These are phyloP conservation scores for Zosterops hypoxanthus DNA, from an alignment of 2,113 vertebrate species.

Conservation along the genomic window DNA sequence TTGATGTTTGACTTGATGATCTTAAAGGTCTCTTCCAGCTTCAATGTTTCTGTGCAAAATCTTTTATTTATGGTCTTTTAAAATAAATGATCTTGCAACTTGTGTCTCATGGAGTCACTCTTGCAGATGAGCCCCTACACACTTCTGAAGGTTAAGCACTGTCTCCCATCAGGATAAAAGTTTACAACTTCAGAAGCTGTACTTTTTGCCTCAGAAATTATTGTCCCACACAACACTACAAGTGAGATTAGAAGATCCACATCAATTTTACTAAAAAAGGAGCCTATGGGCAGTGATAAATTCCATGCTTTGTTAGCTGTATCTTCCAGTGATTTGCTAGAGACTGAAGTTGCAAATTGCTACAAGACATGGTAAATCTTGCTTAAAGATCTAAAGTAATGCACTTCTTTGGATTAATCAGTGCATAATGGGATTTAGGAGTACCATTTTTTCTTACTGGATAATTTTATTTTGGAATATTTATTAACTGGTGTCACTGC, in stretches of 20 bases:
- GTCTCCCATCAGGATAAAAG: neutral
- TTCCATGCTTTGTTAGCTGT: neutral
- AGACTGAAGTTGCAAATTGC: neutral
- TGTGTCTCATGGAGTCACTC: neutral
- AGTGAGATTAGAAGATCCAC: neutral
- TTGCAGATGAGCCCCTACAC: neutral
- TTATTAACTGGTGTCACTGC: neutral
- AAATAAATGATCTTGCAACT: neutral
- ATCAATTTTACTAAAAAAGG: neutral
- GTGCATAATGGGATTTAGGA: neutral
- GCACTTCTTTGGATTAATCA: neutral
- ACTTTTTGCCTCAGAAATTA: neutral
- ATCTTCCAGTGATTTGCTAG: neutral
- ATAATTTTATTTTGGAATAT: neutral
- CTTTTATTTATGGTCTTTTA: neutral
- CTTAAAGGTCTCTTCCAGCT: neutral
- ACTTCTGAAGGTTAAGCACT: neutral
- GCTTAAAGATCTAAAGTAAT: neutral
- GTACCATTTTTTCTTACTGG: neutral
- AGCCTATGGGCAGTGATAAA: neutral
- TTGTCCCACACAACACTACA: neutral
- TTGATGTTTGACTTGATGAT: neutral
- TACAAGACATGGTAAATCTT: neutral
- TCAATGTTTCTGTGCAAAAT: neutral
- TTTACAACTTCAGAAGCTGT: neutral